Conservation (phyloP, 2,797 vertebrate genomes). For the Dryobates pubescens region DNA sequence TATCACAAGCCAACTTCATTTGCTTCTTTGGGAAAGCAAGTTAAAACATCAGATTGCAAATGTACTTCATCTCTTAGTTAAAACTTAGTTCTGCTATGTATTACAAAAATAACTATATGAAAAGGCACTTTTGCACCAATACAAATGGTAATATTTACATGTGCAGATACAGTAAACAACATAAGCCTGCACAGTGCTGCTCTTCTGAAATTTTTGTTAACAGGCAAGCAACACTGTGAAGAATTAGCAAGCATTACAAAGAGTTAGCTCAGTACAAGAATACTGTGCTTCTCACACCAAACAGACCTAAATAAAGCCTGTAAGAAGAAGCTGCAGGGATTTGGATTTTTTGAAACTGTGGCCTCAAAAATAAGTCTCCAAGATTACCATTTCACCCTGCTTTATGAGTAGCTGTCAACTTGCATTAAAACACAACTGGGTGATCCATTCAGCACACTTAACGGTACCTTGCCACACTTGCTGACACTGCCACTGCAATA, state of each 20-base stretch:
- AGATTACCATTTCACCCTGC: neutral
- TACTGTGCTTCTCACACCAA: neutral
- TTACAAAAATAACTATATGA: neutral
- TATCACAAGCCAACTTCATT: neutral
- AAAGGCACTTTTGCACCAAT: neutral
- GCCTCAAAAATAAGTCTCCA: constrained; percentile 10
- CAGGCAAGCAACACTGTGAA: neutral
- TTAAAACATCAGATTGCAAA: neutral
- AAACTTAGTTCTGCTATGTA: neutral
- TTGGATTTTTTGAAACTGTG: neutral
- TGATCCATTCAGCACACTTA: neutral
- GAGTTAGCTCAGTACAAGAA: neutral
- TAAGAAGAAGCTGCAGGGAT: neutral
- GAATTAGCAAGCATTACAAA: neutral
- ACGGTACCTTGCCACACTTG: neutral
- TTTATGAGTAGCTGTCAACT: constrained; percentile 22
- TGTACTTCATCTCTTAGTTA: neutral
- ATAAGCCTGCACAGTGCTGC: neutral
- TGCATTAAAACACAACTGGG: constrained; percentile 28
- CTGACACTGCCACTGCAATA: neutral
- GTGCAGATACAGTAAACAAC: neutral
- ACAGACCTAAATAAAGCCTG: neutral
- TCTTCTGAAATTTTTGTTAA: neutral
- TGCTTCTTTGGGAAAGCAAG: neutral
- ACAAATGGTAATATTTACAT: neutral